These are phyloP conservation scores for Nesoenas mayeri DNA, from an alignment of 2,113 vertebrate genomes.

Conservation along the genomic window DNA sequence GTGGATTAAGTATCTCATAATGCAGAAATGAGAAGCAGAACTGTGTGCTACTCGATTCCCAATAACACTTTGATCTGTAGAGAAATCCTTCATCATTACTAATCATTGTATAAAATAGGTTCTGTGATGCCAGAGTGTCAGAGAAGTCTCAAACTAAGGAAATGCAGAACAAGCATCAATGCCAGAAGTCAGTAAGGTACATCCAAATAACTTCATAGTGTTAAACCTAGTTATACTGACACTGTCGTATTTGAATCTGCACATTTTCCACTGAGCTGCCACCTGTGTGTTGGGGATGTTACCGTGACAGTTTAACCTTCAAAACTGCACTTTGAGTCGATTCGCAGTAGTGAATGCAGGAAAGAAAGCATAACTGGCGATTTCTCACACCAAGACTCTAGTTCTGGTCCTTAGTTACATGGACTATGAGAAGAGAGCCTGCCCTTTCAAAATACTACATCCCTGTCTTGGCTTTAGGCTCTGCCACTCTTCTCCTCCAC, in stretches of 20 bases:
- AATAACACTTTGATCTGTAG: background rate
- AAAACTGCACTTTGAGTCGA: background rate
- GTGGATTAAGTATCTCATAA: background rate
- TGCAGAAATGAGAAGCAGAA: background rate
- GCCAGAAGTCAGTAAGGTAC: background rate
- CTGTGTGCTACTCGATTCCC: background rate
- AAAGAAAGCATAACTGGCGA: background rate
- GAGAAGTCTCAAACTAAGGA: background rate
- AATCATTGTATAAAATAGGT: background rate
- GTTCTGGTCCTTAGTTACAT: background rate
- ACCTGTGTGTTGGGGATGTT: background rate
- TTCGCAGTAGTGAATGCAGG: background rate
- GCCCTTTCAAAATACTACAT: background rate
- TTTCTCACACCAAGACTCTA: background rate
- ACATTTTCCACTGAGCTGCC: background rate
- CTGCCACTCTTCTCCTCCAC: background rate
- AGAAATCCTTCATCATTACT: background rate
- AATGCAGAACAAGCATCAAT: background rate
- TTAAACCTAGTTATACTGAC: background rate
- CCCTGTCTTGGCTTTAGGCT: background rate
- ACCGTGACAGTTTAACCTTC: background rate
- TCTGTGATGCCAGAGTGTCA: background rate
- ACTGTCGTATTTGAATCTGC: background rate
- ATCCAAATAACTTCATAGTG: accelerated
- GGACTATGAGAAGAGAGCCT: background rate